Conservation (phyloP, 2,113 vertebrate species). For the Trematomus loennbergii region DNA sequence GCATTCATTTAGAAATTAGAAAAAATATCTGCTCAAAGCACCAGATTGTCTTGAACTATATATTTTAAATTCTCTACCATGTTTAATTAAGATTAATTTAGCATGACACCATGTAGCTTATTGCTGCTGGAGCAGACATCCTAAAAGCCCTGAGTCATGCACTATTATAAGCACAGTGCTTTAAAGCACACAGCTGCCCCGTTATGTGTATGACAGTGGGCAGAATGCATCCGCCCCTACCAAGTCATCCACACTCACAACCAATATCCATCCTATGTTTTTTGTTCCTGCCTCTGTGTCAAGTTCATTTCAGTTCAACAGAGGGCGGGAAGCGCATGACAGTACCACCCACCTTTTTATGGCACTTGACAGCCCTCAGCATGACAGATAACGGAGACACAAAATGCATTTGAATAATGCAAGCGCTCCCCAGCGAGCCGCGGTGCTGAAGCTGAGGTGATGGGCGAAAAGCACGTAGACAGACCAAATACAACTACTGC, state of each 20-base stretch:
- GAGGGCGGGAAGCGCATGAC: slow-evolving; percentile 43
- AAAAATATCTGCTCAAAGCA: slow-evolving; percentile 13
- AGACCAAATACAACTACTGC: slow-evolving; percentile 7
- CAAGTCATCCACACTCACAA: slow-evolving; percentile 49
- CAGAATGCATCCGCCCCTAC: slow-evolving; percentile 41
- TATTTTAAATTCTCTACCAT: not conserved
- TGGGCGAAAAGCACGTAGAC: slow-evolving; percentile 5
- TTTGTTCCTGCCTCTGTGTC: slow-evolving; percentile 63
- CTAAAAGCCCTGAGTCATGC: slow-evolving; percentile 47
- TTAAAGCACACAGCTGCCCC: slow-evolving; percentile 45
- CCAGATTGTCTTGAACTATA: slow-evolving; percentile 11
- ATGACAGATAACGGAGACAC: slow-evolving; percentile 79
- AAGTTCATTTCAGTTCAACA: slow-evolving; percentile 74
- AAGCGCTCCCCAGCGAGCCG: slow-evolving; percentile 34
- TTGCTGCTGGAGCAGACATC: slow-evolving; percentile 11
- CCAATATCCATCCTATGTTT: slow-evolving; percentile 61
- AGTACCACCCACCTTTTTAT: slow-evolving; percentile 77
- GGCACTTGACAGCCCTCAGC: slow-evolving; percentile 69
- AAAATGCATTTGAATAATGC: slow-evolving; percentile 81
- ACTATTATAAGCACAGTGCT: slow-evolving; percentile 13
- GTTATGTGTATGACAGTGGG: slow-evolving; percentile 44
- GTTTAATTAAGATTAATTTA: slow-evolving; percentile 36
- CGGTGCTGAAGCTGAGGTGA: slow-evolving; percentile 26
- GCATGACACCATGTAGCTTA: slow-evolving; percentile 14
- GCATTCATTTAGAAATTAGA: not conserved